These are phyloP conservation scores for Eristalis pertinax DNA, from an alignment of 2,888 invertebrate genomes.

Conservation along the genomic window DNA sequence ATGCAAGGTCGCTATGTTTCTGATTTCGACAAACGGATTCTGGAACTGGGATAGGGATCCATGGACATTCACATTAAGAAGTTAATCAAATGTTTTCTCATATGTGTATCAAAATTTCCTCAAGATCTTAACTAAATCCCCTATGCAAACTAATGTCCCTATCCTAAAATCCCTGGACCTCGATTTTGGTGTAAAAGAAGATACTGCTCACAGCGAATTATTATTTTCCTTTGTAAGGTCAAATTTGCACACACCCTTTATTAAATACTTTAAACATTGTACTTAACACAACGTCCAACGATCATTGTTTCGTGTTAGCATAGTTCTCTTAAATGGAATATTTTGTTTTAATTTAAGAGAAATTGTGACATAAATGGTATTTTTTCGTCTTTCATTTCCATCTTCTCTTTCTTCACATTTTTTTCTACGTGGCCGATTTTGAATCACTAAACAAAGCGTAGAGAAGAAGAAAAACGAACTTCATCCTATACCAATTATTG, in stretches of 20 bases:
- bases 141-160: too few relatives aligned
- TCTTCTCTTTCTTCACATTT: background rate
- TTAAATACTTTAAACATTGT: background rate
- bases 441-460: background rate
- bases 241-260: background rate
- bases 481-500: background rate
- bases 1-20: too few relatives aligned
- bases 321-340: background rate
- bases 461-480: background rate
- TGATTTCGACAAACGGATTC: too few relatives aligned
- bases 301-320: background rate
- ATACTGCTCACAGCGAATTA: too few relatives aligned
- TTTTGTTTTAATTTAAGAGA: background rate
- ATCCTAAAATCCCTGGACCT: too few relatives aligned
- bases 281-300: background rate
- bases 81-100: too few relatives aligned
- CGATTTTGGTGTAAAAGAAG: too few relatives aligned
- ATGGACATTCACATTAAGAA: too few relatives aligned
- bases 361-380: background rate
- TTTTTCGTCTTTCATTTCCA: background rate
- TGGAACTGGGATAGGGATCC: too few relatives aligned
- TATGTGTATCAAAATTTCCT: too few relatives aligned
- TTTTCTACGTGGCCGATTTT: conserved; percentile 1
- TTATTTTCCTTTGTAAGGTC: background rate
- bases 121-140: too few relatives aligned